Evolutionary conservation across 2,888 invertebrate species (phyloP), one percentile per base, ranked within the genome.

Genomic region (Poecilus cupreus): DNA sequence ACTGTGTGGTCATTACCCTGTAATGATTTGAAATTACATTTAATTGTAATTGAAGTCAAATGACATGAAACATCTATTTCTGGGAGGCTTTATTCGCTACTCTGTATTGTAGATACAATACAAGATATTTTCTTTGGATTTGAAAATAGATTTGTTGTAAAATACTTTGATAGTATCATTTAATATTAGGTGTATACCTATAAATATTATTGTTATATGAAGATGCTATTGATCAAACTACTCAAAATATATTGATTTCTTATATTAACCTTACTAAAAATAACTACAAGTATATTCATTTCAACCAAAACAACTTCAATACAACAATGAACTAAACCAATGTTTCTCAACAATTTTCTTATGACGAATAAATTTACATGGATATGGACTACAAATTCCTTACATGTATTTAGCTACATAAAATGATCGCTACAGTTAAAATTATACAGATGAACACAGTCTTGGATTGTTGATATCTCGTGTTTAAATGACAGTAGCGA

Each of bases 211-310:
- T 60, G 60, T 26, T 22, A 43, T 43, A 6, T 32, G 32, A 32
- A 43, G 13, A 60, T 60, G 60, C 4, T 60, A 60, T 60, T 60
- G 60, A 60, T 60, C 60, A 60, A 60, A 60, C 60, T 60, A 60
- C 60, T 60, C 60, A 60, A 32, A 26, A 60, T 60, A 26, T 60
- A 60, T 60, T 60, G 60, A 60, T 60, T 26, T 26, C 26, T 26
- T 60, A 13, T 60, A 24, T 60, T 13, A 60, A 60, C 24, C 60
- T 60, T 60, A 26, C 60, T 60, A 60, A 26, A 60, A 60, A 60
- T 60, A 60, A 60, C 60, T 60, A 20, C 26, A 60, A 60, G 26
- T n/a, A n/a, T n/a, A n/a, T n/a, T n/a, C n/a, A n/a, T n/a, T n/a
- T n/a, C n/a, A n/a, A n/a, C n/a, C n/a, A n/a, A n/a, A n/a, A n/a